Evolutionary conservation across 2,797 vertebrate species (phyloP).

Genomic region (Labeo calbasu): DNA sequence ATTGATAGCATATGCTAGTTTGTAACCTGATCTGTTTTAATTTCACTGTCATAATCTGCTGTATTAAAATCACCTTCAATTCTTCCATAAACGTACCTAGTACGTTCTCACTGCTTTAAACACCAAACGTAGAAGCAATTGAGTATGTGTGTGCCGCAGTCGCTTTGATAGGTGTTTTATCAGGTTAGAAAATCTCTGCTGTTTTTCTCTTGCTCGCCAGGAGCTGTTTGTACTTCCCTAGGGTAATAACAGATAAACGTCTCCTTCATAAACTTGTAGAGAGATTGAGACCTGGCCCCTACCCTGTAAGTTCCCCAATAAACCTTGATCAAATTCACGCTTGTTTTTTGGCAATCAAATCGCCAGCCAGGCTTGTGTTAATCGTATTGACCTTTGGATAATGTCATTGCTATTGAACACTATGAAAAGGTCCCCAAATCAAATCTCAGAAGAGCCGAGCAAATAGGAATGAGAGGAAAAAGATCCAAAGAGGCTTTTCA

Average conservation of each 20-base stretch:
- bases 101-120: background rate
- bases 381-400: constrained; percentile 63
- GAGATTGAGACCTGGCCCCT: constrained; percentile 22
- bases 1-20: background rate
- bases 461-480: constrained; percentile 46
- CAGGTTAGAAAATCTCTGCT: constrained; percentile 33
- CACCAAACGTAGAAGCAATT: constrained; percentile 6
- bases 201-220: constrained; percentile 18
- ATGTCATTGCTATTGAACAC: constrained; percentile 63
- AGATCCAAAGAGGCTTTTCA: constrained; percentile 24
- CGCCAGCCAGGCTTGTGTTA: constrained; percentile 57
- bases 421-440: constrained; percentile 61
- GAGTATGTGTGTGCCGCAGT: constrained; percentile 15
- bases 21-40: background rate
- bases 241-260: constrained; percentile 38
- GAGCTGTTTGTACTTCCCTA: constrained; percentile 38
- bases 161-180: constrained; percentile 21
- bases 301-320: constrained; percentile 44
- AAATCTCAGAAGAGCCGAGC: constrained; percentile 48
- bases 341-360: constrained; percentile 58
- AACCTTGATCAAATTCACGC: constrained; percentile 57
- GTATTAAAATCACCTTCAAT: background rate
- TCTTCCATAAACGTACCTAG: background rate
- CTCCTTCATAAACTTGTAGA: constrained; percentile 40
- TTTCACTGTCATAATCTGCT: background rate